Conservation (phyloP, 2,113 vertebrate species). For the Lycaon pictus region DNA sequence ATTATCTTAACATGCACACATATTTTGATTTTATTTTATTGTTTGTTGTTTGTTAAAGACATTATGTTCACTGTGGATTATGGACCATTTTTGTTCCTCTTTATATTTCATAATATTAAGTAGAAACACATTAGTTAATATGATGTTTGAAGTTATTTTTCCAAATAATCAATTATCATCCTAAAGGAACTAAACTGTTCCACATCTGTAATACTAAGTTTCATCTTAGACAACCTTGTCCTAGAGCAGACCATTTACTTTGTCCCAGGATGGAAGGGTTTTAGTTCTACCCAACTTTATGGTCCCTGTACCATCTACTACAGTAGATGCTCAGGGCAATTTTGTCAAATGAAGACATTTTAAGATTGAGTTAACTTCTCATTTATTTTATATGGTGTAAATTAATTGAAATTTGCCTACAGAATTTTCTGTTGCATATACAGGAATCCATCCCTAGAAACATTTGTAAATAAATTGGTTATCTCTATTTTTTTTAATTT, state of each 20-base stretch:
- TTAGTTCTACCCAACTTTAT: not conserved
- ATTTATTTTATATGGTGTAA: not conserved
- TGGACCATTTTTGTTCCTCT: not conserved
- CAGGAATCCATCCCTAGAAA: not conserved
- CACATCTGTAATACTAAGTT: not conserved
- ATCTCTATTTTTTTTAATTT: not conserved
- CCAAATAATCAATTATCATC: not conserved
- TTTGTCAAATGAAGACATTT: not conserved
- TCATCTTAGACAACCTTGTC: not conserved
- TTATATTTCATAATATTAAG: not conserved
- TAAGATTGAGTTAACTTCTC: not conserved
- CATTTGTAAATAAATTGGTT: not conserved
- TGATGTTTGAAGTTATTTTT: not conserved
- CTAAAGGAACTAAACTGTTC: not conserved
- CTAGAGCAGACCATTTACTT: not conserved
- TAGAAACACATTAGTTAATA: not conserved
- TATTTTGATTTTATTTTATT: not conserved
- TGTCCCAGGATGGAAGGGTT: rapidly evolving
- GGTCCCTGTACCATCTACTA: not conserved
- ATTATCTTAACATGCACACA: not conserved
- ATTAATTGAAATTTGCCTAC: not conserved
- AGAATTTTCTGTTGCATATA: not conserved
- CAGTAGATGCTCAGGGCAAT: not conserved
- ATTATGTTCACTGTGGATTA: not conserved
- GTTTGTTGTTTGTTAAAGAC: not conserved